Evolutionary conservation across 2,113 vertebrate species (phyloP).

Genomic region (pig (Sus scrofa)): DNA sequence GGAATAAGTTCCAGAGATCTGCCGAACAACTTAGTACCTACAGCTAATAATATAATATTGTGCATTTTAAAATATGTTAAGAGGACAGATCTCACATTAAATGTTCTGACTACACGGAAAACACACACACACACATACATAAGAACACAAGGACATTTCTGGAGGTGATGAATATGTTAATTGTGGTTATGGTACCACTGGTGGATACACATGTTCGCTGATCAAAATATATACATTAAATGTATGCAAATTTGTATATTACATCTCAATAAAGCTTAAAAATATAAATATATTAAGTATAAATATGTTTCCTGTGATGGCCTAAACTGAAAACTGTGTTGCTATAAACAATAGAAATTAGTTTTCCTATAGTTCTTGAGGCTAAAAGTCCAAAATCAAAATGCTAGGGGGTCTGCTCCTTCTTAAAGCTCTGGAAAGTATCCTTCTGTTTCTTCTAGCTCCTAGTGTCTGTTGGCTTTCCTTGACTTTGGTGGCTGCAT

Average conservation of each 20-base stretch:
- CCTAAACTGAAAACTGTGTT: not conserved
- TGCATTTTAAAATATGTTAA: not conserved
- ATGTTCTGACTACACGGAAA: not conserved
- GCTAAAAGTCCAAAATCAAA: not conserved
- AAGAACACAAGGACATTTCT: not conserved
- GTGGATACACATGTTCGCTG: not conserved
- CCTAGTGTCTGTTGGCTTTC: not conserved
- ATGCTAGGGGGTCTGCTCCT: not conserved
- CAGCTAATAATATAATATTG: not conserved
- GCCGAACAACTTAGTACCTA: not conserved
- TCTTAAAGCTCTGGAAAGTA: not conserved
- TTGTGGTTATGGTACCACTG: not conserved
- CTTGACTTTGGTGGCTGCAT: not conserved
- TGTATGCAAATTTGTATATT: not conserved
- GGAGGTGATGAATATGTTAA: not conserved
- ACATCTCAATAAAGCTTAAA: not conserved
- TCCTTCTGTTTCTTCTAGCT: not conserved
- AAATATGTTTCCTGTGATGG: not conserved
- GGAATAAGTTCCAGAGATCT: not conserved
- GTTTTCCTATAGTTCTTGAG: not conserved
- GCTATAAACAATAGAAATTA: not conserved
- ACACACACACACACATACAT: not conserved
- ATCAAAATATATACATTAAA: not conserved
- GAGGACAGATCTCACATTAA: not conserved
- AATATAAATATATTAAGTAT: not conserved